Evolutionary conservation across 2,888 invertebrate genomes (phyloP).

Genomic region (Acleris literana): DNA sequence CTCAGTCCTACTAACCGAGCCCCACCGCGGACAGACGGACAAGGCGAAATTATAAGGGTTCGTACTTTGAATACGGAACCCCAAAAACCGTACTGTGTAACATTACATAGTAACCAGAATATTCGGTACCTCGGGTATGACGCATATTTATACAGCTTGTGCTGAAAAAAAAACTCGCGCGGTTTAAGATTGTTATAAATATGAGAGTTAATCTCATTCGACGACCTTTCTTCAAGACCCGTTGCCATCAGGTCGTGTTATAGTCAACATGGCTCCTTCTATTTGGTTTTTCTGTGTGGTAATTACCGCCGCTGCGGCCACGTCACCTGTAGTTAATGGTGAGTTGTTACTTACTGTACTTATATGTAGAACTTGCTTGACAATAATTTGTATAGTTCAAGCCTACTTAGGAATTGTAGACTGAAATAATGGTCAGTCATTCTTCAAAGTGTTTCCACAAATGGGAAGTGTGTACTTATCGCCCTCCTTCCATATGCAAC

Average conservation of each 20-base stretch:
- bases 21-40: too few relatives aligned
- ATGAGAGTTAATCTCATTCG: neutral
- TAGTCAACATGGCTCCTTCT: conserved; percentile 12
- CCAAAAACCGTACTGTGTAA: too few relatives aligned
- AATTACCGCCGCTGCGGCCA: conserved; percentile 7
- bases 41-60: too few relatives aligned
- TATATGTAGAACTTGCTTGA: neutral
- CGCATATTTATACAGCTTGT: conserved; percentile 24
- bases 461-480: too few relatives aligned
- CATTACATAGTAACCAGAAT: too few relatives aligned
- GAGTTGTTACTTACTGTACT: neutral
- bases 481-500: too few relatives aligned
- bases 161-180: conserved; percentile 9
- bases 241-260: conserved; percentile 12
- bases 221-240: neutral
- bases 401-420: too few relatives aligned
- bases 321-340: conserved; percentile 23
- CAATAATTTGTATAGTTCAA: too few relatives aligned
- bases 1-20: too few relatives aligned
- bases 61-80: too few relatives aligned
- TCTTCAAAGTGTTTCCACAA: too few relatives aligned
- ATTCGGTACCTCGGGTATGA: neutral
- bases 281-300: conserved; percentile 9
- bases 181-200: neutral
- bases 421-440: too few relatives aligned